phyloP scores from a whole-genome alignment of 2,113 vertebrate species.

The Cairina moschata region DNA sequence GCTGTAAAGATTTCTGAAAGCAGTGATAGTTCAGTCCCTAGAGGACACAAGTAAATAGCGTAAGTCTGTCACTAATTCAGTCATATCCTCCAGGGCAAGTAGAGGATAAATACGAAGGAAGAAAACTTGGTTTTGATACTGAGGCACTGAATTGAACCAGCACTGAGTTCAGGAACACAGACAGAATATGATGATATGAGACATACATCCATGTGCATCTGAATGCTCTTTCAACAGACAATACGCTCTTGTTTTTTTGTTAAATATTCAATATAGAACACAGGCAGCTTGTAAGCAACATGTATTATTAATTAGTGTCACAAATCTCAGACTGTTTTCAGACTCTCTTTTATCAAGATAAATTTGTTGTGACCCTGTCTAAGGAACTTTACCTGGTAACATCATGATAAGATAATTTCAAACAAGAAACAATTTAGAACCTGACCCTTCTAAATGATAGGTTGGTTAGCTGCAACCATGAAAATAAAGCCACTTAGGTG shows the following conservation, averaged over 20 bases:
- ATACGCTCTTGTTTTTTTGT: background rate
- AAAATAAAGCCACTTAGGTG: background rate
- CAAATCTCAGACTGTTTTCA: background rate
- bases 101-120: background rate
- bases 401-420: background rate
- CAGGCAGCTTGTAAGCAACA: background rate
- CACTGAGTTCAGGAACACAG: background rate
- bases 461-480: background rate
- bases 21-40: background rate
- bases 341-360: background rate
- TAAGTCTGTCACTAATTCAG: conserved; percentile 45
- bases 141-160: background rate
- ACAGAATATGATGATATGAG: background rate
- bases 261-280: background rate
- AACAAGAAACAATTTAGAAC: background rate
- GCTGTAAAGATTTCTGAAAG: conserved; percentile 17
- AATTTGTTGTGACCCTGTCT: background rate
- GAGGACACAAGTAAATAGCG: background rate
- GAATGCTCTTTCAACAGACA: background rate
- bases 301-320: background rate
- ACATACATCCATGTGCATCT: accelerated
- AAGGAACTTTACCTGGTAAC: background rate
- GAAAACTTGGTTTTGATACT: background rate
- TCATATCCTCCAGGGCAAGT: background rate
- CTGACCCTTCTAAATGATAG: background rate